Evolutionary conservation across 2,797 vertebrate genomes (phyloP).

Genomic region (Melanotaenia parkinsoni): DNA sequence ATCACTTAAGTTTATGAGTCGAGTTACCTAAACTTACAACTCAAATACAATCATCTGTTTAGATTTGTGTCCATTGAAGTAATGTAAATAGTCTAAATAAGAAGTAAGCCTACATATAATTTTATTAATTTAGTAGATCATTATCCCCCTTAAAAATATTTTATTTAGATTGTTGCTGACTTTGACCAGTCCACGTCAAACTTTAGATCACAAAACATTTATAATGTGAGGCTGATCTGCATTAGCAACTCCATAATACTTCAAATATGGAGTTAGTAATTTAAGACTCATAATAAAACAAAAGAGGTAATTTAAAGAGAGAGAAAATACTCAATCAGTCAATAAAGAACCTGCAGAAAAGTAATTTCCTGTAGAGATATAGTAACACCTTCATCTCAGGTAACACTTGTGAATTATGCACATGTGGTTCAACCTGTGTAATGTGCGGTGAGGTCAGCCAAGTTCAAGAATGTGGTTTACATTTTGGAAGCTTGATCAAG

Average conservation of each 20-base stretch:
- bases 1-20: slow-evolving; percentile 1
- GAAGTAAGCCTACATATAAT: neutral
- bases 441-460: slow-evolving; percentile 8
- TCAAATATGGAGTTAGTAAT: slow-evolving; percentile 10
- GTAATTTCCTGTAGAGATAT: slow-evolving; percentile 64
- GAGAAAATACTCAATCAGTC: slow-evolving; percentile 35
- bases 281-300: slow-evolving; percentile 23
- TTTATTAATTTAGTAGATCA: neutral
- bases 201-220: slow-evolving; percentile 4
- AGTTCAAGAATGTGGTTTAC: slow-evolving; percentile 46
- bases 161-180: neutral
- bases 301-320: slow-evolving; percentile 31
- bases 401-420: slow-evolving; percentile 50
- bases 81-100: neutral
- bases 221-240: slow-evolving; percentile 29
- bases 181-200: slow-evolving; percentile 1
- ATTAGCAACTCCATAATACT: slow-evolving; percentile 19
- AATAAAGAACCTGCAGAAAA: slow-evolving; percentile 51
- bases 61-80: neutral
- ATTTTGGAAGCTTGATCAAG: slow-evolving; percentile 30
- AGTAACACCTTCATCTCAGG: slow-evolving; percentile 55
- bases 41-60: neutral
- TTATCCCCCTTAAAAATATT: no score
- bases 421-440: slow-evolving; percentile 26
- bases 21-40: neutral